Evolutionary conservation across 2,888 invertebrate genomes (phyloP).

Genomic region (Anarsia innoxiella): DNA sequence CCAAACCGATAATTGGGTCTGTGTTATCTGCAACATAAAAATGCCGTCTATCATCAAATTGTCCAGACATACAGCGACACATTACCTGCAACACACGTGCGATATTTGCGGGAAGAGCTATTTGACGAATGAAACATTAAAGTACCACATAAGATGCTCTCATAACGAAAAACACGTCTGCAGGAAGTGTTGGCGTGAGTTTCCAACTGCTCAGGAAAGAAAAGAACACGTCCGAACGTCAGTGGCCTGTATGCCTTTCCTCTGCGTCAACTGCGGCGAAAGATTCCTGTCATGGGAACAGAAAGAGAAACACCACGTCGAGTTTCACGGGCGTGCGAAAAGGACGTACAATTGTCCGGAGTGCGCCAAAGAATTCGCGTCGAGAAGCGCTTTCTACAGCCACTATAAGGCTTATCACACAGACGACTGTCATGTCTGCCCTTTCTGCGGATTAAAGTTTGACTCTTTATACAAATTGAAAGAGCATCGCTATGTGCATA

Average conservation of each 20-base stretch:
- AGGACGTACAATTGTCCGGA: slow-evolving; percentile 46
- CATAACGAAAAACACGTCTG: slow-evolving; percentile 46
- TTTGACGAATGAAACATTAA: slow-evolving; percentile 44
- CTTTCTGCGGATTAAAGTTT: slow-evolving; percentile 49
- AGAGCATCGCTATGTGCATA: slow-evolving; percentile 41
- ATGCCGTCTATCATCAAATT: slow-evolving; percentile 45
- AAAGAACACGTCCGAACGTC: slow-evolving; percentile 40
- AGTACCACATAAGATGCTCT: slow-evolving; percentile 46
- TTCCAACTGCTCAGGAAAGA: slow-evolving; percentile 37
- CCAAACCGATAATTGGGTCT: slow-evolving; percentile 43
- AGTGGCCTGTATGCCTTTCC: slow-evolving; percentile 46
- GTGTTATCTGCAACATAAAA: slow-evolving; percentile 43
- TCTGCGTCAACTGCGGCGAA: slow-evolving; percentile 47
- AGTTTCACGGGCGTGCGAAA: slow-evolving; percentile 36
- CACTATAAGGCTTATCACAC: slow-evolving; percentile 51
- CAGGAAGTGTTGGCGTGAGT: slow-evolving; percentile 54
- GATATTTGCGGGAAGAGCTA: slow-evolving; percentile 56
- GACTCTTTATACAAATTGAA: slow-evolving; percentile 36
- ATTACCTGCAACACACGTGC: slow-evolving; percentile 52
- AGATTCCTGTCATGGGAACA: slow-evolving; percentile 54
- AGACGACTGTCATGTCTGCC: slow-evolving; percentile 41
- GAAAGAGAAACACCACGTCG: slow-evolving; percentile 45
- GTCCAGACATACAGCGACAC: slow-evolving; percentile 50
- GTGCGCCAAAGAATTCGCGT: slow-evolving; percentile 36
- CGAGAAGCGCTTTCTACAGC: slow-evolving; percentile 42